Conservation (phyloP, 1,140 invertebrate genomes). For the Cydia strobilella region DNA sequence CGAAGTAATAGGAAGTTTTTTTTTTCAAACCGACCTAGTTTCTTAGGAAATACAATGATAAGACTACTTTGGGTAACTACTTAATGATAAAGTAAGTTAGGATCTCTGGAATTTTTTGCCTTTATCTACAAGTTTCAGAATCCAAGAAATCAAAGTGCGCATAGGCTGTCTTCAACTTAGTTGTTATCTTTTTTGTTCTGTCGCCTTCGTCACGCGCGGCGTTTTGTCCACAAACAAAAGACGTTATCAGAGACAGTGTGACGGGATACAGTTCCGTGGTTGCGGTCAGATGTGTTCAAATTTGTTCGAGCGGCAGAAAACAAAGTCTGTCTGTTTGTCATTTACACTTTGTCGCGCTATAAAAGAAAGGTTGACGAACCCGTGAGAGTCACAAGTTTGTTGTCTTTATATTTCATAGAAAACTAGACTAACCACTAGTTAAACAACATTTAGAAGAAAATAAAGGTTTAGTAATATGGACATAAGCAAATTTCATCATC, state of each 20-base stretch:
- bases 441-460: too few species aligned
- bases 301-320: slow-evolving; percentile 13
- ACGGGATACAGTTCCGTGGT: slow-evolving; percentile 15
- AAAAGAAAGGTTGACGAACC: slow-evolving; percentile 4
- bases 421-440: not conserved
- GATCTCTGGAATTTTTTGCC: too few species aligned
- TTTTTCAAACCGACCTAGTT: too few species aligned
- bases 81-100: too few species aligned
- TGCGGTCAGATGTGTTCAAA: slow-evolving; percentile 18
- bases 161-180: too few species aligned
- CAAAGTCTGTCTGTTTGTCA: slow-evolving; percentile 14
- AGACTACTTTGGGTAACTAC: too few species aligned
- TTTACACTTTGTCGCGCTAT: not conserved
- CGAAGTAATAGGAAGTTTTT: too few species aligned
- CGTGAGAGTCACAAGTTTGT: not conserved
- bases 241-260: slow-evolving; percentile 1
- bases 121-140: too few species aligned
- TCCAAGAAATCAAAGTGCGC: too few species aligned
- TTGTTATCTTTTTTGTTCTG: not conserved
- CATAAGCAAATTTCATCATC: too few species aligned
- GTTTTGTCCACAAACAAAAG: slow-evolving; percentile 2
- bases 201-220: not conserved
- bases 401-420: not conserved
- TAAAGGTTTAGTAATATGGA: too few species aligned
- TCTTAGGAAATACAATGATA: too few species aligned